Percentiles rank a stretch among this genome's conserved stretches.
phyloP scores from a whole-genome alignment of 2,113 vertebrate genomes.

The Balaeniceps rex region DNA sequence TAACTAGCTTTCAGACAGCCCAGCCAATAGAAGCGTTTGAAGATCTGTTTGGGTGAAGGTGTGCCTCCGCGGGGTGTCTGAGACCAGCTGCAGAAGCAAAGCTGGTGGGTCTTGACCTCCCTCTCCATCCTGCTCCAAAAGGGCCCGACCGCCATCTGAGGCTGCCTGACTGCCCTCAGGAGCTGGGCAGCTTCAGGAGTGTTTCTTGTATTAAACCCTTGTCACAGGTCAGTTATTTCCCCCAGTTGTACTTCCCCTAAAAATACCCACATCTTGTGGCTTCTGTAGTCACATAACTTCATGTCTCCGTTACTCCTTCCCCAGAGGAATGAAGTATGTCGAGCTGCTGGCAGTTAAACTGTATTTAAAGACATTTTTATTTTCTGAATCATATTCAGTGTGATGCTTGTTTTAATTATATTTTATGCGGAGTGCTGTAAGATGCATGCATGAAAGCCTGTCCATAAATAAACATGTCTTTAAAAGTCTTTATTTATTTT shows the following conservation, averaged over 20 bases:
- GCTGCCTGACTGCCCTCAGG: background rate
- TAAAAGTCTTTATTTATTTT: conserved; percentile 17
- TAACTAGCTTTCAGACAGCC: background rate
- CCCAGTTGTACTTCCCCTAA: background rate
- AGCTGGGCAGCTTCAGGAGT: background rate
- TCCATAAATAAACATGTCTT: conserved; percentile 32
- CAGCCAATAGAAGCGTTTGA: background rate
- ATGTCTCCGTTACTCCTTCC: conserved; percentile 5
- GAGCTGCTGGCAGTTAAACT: conserved; percentile 22
- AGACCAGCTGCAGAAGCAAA: background rate
- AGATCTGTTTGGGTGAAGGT: background rate
- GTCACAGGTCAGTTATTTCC: conserved; percentile 29
- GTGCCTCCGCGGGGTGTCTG: accelerated
- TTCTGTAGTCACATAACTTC: conserved; percentile 19
- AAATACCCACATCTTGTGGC: conserved; percentile 10
- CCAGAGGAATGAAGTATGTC: conserved; percentile 11
- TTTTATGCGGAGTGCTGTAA: background rate
- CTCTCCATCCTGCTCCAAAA: background rate
- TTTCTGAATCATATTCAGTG: conserved; percentile 50
- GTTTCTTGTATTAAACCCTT: background rate
- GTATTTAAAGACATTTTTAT: conserved; percentile 45
- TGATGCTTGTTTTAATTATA: conserved; percentile 52
- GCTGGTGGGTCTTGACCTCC: background rate
- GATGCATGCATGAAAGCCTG: conserved; percentile 22
- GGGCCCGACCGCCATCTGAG: background rate